Evolutionary conservation across 2,797 vertebrate species (phyloP).

Genomic region (Acanthis flammea): DNA sequence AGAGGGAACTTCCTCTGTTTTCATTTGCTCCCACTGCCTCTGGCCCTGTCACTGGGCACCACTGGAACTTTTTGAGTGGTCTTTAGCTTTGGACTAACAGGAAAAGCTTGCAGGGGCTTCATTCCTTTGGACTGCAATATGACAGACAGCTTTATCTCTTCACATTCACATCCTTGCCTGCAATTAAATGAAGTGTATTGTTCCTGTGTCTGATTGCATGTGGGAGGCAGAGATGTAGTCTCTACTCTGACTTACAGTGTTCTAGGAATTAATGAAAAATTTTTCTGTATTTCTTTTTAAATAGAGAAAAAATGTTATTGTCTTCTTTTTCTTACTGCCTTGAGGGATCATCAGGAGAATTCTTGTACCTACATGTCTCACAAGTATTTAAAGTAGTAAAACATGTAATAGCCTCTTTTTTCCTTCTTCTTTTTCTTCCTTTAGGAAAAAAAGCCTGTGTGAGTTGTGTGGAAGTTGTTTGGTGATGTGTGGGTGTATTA

Average conservation of each 20-base stretch:
- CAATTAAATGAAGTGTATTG: not conserved
- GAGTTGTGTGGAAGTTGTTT: not conserved
- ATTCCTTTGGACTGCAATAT: not conserved
- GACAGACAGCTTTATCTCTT: not conserved
- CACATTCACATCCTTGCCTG: not conserved
- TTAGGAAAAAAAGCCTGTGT: not conserved
- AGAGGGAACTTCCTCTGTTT: not conserved
- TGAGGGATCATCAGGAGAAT: not conserved
- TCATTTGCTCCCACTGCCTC: not conserved
- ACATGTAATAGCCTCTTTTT: not conserved
- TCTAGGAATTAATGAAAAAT: not conserved
- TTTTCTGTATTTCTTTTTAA: not conserved
- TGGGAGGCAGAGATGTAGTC: not conserved
- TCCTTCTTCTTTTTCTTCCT: not conserved
- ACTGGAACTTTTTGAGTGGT: not conserved
- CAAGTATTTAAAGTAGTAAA: slow-evolving; percentile 27
- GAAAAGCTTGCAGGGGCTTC: not conserved
- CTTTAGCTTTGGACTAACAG: not conserved
- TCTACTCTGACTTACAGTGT: not conserved
- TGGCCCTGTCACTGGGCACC: not conserved
- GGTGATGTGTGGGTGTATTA: not conserved
- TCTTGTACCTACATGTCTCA: not conserved
- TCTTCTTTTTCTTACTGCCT: not conserved
- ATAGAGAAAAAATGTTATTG: not conserved
- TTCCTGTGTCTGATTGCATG: not conserved